A percentile compares a stretch with the other conserved stretches of the same genome.
These are phyloP conservation scores for Limnothrissa miodon DNA, from an alignment of 2,113 vertebrate genomes.

Conservation along the genomic window DNA sequence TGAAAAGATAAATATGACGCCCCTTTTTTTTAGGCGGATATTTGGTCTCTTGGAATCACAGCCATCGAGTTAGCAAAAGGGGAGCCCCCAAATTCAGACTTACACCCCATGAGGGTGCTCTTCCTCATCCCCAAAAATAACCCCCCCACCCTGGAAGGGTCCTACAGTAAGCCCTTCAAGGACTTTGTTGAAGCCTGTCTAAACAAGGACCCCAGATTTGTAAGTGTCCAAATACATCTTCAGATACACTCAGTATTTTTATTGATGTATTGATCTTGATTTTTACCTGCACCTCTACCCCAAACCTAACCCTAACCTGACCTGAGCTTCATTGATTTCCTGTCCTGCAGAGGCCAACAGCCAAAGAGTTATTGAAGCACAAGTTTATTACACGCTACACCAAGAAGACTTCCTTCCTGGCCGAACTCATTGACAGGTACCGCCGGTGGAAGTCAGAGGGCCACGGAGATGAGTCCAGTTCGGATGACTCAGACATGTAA, in stretches of 20 bases:
- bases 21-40: conserved; percentile 81
- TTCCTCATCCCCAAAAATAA: conserved; percentile 98
- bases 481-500: conserved; percentile 93
- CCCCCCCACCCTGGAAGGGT: conserved; percentile 91
- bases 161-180: conserved; percentile 97
- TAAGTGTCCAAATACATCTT: conserved; percentile 68
- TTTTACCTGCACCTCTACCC: background rate
- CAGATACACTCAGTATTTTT: background rate
- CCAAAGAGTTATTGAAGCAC: conserved; percentile 95
- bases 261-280: background rate
- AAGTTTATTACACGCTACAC: conserved; percentile 98
- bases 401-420: conserved; percentile 96
- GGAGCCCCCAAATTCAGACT: conserved; percentile 95
- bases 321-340: conserved; percentile 31
- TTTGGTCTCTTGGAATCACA: conserved; percentile 98
- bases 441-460: conserved; percentile 96
- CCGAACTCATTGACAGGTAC: conserved; percentile 91
- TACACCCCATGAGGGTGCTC: conserved; percentile 97
- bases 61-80: conserved; percentile 97
- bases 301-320: background rate
- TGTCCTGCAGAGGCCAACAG: conserved; percentile 86
- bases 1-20: conserved; percentile 27
- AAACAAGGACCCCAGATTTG: conserved; percentile 97
- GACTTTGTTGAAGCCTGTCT: conserved; percentile 97
- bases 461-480: conserved; percentile 93